A percentile compares a stretch with the other conserved stretches of the same genome.
Evolutionary conservation across 1,140 invertebrate genomes (phyloP).

Genomic region (Panulirus ornatus): DNA sequence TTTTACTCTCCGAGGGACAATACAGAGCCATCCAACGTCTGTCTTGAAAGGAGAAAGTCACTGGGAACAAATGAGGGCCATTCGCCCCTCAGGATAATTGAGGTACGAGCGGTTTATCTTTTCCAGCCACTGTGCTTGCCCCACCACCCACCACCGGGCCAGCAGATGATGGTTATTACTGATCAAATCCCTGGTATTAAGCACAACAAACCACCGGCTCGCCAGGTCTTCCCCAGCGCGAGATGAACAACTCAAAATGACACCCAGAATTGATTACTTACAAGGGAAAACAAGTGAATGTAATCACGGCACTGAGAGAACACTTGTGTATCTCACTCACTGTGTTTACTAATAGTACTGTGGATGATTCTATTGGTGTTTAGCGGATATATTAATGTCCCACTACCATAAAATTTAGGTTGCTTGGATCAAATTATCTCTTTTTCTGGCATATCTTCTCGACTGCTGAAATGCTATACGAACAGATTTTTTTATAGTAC

Average conservation of each 20-base stretch:
- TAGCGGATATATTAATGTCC: too few relatives aligned
- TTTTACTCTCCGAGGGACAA: neutral
- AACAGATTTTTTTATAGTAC: too few relatives aligned
- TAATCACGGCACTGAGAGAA: too few relatives aligned
- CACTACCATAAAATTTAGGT: too few relatives aligned
- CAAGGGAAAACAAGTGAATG: too few relatives aligned
- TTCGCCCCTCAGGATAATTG: neutral
- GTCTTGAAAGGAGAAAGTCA: neutral
- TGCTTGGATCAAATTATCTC: too few relatives aligned
- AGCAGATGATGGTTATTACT: slow-evolving; percentile 16
- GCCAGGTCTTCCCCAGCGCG: neutral
- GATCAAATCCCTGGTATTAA: slow-evolving; percentile 37
- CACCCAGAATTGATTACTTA: neutral
- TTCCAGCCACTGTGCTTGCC: neutral
- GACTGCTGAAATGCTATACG: too few relatives aligned
- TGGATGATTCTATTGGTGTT: too few relatives aligned
- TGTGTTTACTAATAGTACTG: too few relatives aligned
- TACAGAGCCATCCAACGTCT: neutral
- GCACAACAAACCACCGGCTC: slow-evolving; percentile 26
- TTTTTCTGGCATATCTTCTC: too few relatives aligned
- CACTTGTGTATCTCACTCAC: too few relatives aligned
- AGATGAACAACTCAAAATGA: neutral
- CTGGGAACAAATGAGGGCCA: too few relatives aligned
- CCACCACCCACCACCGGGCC: slow-evolving; percentile 23
- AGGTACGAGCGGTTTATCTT: neutral